Base-by-base conservation (phyloP, 2,113 vertebrate species). In the Marmota monax region DNA sequence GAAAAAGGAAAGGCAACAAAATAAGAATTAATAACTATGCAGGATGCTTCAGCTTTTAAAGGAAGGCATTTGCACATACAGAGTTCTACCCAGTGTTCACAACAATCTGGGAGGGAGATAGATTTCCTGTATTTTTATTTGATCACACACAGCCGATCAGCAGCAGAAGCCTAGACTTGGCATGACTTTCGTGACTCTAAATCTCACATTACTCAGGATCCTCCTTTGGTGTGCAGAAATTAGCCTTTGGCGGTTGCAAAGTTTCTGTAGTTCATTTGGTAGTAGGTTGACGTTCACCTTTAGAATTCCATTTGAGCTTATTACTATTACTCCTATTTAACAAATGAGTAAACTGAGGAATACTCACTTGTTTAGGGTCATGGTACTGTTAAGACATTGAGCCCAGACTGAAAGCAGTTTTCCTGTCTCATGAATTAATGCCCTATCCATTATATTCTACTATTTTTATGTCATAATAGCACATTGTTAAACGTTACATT, bases 41-140 rank as follows among this genome's bases (percentile, higher is more conserved):
- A 65, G 45, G 56, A 67, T 2, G 34, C 45, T 23, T 3, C 27
- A 25, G 8, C 65, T 39, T 45, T 20, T 56, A 56, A 14, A 80
- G 10, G 10, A 74, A 67, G 51, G 58, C 48, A 34, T 56, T 13
- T 37, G 14, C 29, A 11, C 4, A 0, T 0, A 25, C 2, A 3
- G 45, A 0, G 2, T 4, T 34, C 4, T n/a, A 17, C 10, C 39
- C 2, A 6, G 4, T 2, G 2, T 34, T 82, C 32, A 42, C 1
- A 5, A 2, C 12, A 17, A 20, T 11, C 56, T 74, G 18, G 25
- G 12, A 61, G 14, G 37, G 58, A 70, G 4, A 48, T 8, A 34
- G 12, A 34, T 8, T 34, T 2, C 3, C 74, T 48, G 12, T 39
- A 48, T 22, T 14, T n/a, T 53, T 25, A 3, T 5, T 4, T 61